phyloP scores from a whole-genome alignment of 2,797 vertebrate species.

The Orientallactaga sibirica region DNA sequence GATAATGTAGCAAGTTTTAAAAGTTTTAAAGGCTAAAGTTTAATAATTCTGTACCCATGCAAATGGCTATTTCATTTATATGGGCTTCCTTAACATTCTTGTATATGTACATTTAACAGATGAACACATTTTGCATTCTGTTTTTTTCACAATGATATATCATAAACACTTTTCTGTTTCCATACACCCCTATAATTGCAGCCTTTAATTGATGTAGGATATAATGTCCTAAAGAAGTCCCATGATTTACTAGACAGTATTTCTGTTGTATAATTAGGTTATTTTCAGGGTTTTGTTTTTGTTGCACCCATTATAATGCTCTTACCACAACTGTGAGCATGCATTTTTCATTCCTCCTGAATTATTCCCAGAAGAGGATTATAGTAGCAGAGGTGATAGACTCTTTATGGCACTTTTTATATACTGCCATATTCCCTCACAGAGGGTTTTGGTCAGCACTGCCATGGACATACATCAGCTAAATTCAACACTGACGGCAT shows the following conservation, averaged over 20 bases:
- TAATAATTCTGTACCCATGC: neutral
- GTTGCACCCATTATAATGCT: neutral
- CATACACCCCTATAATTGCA: neutral
- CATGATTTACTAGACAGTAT: neutral
- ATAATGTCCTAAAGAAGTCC: conserved; percentile 29
- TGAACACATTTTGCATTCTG: conserved; percentile 2
- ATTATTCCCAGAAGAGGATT: conserved; percentile 44
- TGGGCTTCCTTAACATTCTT: conserved; percentile 28
- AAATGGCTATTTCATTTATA: conserved; percentile 13
- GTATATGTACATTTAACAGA: neutral
- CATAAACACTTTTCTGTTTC: conserved; percentile 45
- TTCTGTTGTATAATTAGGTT: conserved; percentile 18
- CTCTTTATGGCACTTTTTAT: neutral
- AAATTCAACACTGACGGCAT: neutral
- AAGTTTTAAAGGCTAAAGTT: neutral
- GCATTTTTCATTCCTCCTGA: neutral
- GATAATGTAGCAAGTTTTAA: neutral
- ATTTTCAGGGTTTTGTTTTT: conserved; percentile 24
- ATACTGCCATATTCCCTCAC: neutral
- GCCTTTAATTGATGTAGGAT: neutral
- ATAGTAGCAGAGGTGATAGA: neutral
- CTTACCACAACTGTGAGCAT: conserved; percentile 27
- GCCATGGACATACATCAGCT: neutral
- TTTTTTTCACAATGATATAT: neutral
- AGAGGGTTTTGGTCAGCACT: neutral